phyloP scores from a whole-genome alignment of 2,797 vertebrate species.

The Ptychadena robeensis region DNA sequence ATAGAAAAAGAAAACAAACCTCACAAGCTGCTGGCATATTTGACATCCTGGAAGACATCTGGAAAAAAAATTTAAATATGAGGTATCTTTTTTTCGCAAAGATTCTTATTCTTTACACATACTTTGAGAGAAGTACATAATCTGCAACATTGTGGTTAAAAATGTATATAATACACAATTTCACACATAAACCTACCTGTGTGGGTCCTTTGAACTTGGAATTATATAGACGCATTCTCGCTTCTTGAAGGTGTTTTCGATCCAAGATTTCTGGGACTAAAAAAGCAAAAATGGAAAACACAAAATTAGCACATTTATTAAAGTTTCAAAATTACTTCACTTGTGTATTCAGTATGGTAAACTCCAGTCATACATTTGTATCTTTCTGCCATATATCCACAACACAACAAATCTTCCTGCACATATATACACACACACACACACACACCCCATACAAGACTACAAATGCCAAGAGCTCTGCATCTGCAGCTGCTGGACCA shows the following conservation, averaged over 20 bases:
- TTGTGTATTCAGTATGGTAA: not conserved
- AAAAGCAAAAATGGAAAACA: constrained; percentile 62
- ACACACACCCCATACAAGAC: no score
- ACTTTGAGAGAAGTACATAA: no score
- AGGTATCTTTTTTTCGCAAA: no score
- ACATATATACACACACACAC: not conserved
- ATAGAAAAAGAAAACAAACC: constrained; percentile 76
- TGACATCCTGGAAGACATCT: constrained; percentile 99
- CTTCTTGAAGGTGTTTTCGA: constrained; percentile 99
- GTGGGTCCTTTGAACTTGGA: constrained; percentile 98
- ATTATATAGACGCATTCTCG: constrained; percentile 99
- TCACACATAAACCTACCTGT: constrained; percentile 83
- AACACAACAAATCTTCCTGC: no score
- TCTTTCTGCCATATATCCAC: no score
- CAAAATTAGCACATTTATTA: not conserved
- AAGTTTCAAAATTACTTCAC: no score
- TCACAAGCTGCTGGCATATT: constrained; percentile 97
- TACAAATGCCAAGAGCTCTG: no score
- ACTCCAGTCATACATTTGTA: not conserved
- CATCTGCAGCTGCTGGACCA: no score
- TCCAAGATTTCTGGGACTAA: constrained; percentile 99
- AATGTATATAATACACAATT: not conserved
- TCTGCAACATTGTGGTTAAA: no score
- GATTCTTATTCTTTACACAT: no score
- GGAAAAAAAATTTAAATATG: no score